Evolutionary conservation across 2,797 vertebrate species (phyloP), one percentile per base, ranked within the genome.

Genomic region (Acanthurus lineatus): DNA sequence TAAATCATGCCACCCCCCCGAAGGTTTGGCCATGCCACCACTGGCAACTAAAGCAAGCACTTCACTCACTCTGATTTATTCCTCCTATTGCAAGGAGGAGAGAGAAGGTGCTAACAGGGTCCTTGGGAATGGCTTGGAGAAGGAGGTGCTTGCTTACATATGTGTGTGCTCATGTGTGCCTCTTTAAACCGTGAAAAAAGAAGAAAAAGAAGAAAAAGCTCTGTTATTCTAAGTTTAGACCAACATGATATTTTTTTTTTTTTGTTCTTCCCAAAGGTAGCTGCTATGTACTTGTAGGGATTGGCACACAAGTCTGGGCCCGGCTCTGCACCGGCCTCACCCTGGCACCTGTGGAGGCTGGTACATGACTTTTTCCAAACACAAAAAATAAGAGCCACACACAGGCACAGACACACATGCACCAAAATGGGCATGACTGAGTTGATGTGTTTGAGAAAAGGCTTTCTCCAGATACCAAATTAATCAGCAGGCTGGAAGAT

Each of bases 11-110:
- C 67, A 45, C 81, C 83, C 77, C 67, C 53, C 85, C 79, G 66
- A 90, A 87, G 89, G 86, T 86, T 93, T 93, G 89, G 90, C 89
- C 92, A 88, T 86, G 82, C 88, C 85, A 91, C 82, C 78, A 75
- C 88, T 92, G 90, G 89, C 83, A 92, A 86, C 89, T 90, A 91
- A 93, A 93, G 94, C 91, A 93, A 93, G 90, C 85, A 81, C 91
- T 92, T 94, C 88, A 88, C 88, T 92, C 91, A 86, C 73, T 85
- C 84, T 93, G 88, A 95, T 95, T 94, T 94, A 95, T 94, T 93
- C 91, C 73, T 87, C 83, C 92, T 82, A 84, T 87, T 83, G 80
- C 85, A 81, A 88, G 84, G 75, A 92, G 76, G 76, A 86, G 83
- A 79, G 80, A 89, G 81, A 88, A 91, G 91, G 85, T 91, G 88